Evolutionary conservation across 2,113 vertebrate genomes (phyloP), one percentile per base, ranked within the genome.

Genomic region (Peromyscus leucopus): DNA sequence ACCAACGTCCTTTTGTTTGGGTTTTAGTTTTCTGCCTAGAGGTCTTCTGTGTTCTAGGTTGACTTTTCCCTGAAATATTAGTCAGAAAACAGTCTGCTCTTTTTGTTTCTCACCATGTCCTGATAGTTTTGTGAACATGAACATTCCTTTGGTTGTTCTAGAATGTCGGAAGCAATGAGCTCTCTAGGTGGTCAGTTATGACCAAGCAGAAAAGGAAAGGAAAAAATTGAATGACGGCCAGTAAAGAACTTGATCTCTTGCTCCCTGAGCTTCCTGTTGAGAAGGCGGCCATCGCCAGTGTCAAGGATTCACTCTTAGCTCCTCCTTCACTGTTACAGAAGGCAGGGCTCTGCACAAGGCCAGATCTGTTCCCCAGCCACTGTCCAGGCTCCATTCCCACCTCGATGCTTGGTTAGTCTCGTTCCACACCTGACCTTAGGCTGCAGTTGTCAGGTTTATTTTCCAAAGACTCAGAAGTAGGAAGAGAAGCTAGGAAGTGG

Each of bases 21-120:
- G 15, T 95, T 93, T 76, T 69, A 46, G 36, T 88, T 96, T 83
- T 95, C 67, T 93, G 5, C 48, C 39, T 84, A 71, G 39, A 90
- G 36, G 33, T 76, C 72, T 78, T 92, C 4, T 75, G 33, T 85
- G 26, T 84, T 94, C 57, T 93, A 91, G n/a, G 48, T 76, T 93
- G 72, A 48, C 21, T 88, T 96, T 91, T 55, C 65, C 31, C 39
- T 15, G 87, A 90, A 76, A 79, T 83, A 78, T 8, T 83, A 36
- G 76, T 95, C 12, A 74, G 76, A 95, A 94, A 42, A 1, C 82
- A 82, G 0, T 51, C 5, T 85, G 13, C n/a, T 86, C 0, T 78
- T 95, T 86, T 88, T 94, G 57, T 31, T 33, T n/a, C 0, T 94
- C n/a, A 13, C 9, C 21, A 2, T 55, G 26, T 39, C 24, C n/a